phyloP scores from a whole-genome alignment of 2,888 invertebrate genomes.

The Dasysyrphus tricinctus region DNA sequence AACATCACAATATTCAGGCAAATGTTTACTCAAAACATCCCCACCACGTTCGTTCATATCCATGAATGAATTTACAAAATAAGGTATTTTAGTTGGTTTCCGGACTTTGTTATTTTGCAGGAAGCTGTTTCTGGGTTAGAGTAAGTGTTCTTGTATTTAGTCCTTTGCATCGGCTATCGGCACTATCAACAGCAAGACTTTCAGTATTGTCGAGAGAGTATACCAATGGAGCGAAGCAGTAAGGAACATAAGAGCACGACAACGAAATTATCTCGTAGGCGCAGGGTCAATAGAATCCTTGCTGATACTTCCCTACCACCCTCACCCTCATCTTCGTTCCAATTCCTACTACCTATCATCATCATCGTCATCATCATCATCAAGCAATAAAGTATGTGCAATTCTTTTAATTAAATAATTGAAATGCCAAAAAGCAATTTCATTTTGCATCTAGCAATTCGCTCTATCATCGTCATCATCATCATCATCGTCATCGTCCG shows the following conservation, averaged over 20 bases:
- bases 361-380: conserved; percentile 57
- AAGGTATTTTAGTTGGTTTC: conserved; percentile 16
- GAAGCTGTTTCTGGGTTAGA: background rate
- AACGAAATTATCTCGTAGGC: conserved; percentile 49
- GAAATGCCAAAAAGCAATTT: conserved; percentile 76
- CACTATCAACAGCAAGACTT: background rate
- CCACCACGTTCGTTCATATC: background rate
- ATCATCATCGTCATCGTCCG: conserved; percentile 44
- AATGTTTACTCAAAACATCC: conserved; percentile 62
- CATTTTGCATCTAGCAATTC: conserved; percentile 75
- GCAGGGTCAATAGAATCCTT: conserved; percentile 20
- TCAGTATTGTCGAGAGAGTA: background rate
- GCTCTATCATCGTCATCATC: conserved; percentile 73
- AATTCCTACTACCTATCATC: conserved; percentile 2
- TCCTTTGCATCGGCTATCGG: background rate
- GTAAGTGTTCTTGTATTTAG: background rate
- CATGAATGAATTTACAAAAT: conserved; percentile 29
- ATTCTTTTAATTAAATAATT: conserved; percentile 76
- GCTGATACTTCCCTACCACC: background rate
- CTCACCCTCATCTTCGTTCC: background rate
- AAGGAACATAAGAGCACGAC: background rate
- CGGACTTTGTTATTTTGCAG: conserved; percentile 1
- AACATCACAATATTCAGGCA: conserved; percentile 11
- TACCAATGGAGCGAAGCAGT: background rate
- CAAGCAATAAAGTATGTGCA: conserved; percentile 74